phyloP scores from a whole-genome alignment of 2,113 vertebrate species.

The Lepus timidus region DNA sequence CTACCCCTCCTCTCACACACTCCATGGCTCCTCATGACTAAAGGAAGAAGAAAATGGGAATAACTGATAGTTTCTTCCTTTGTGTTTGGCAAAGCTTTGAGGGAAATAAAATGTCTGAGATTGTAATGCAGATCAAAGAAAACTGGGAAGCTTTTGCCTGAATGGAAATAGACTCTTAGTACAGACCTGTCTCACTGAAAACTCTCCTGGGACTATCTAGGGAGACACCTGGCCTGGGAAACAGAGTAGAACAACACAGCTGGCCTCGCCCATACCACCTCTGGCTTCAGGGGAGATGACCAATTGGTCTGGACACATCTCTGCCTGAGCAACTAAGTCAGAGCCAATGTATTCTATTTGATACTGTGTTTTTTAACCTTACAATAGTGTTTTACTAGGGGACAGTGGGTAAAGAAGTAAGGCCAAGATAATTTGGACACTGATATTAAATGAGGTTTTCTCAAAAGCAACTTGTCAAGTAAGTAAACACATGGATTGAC shows the following conservation, averaged over 20 bases:
- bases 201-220: not conserved
- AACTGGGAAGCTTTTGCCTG: not conserved
- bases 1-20: not conserved
- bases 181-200: not conserved
- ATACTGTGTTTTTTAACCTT: not conserved
- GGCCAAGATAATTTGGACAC: not conserved
- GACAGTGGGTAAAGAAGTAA: not conserved
- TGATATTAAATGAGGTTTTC: not conserved
- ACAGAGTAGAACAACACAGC: not conserved
- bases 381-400: not conserved
- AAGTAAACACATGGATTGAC: not conserved
- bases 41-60: not conserved
- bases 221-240: not conserved
- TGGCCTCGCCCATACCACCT: rapidly evolving
- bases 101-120: not conserved
- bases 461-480: slow-evolving; percentile 4
- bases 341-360: not conserved
- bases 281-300: not conserved
- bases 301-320: not conserved
- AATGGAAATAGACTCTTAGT: not conserved
- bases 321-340: not conserved
- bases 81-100: not conserved
- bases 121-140: not conserved
- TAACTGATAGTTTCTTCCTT: not conserved
- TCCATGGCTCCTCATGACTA: not conserved